phyloP scores from a whole-genome alignment of 2,888 invertebrate species.

The Aphidius colemani region DNA sequence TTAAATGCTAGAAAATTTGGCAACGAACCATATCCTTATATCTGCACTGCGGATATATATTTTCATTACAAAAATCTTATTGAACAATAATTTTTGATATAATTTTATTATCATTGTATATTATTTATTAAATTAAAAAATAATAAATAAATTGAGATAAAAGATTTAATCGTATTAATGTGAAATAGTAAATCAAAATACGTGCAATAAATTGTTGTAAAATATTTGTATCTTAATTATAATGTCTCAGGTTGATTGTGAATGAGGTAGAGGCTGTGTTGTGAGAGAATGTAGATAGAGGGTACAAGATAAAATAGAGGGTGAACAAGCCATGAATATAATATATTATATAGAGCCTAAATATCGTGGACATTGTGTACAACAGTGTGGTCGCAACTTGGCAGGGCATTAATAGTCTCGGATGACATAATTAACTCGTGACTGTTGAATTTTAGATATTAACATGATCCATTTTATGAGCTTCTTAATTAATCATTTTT shows the following conservation, averaged over 20 bases:
- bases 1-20: constrained; percentile 25
- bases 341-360: constrained; percentile 47
- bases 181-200: constrained; percentile 33
- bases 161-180: constrained; percentile 29
- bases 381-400: constrained; percentile 29
- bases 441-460: constrained; percentile 47
- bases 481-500: background rate
- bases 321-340: constrained; percentile 29
- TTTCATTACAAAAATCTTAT: background rate
- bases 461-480: constrained; percentile 33
- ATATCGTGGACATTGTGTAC: constrained; percentile 43
- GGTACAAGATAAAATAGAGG: constrained; percentile 4
- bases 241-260: constrained; percentile 38
- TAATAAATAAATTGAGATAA: background rate
- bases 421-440: constrained; percentile 50
- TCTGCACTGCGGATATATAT: constrained; percentile 17
- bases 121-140: background rate
- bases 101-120: background rate
- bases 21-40: constrained; percentile 7
- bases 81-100: background rate
- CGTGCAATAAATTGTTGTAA: constrained; percentile 1
- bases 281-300: background rate
- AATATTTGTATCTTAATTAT: constrained; percentile 44
- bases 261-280: background rate
- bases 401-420: constrained; percentile 48